phyloP scores from a whole-genome alignment of 1,140 invertebrate species.

The Cyrtorhinus lividipennis region DNA sequence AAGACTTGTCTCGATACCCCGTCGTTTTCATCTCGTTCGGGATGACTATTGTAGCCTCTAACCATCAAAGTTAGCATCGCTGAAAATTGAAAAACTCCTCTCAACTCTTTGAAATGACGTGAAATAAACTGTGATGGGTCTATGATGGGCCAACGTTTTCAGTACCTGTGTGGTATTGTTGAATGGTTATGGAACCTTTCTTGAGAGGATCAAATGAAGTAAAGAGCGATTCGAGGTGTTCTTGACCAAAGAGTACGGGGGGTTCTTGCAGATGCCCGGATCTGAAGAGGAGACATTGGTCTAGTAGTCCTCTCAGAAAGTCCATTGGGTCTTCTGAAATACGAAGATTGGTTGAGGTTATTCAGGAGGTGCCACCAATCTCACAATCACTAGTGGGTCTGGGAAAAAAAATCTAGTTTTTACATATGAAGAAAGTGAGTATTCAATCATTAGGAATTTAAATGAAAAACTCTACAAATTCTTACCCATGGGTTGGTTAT shows the following conservation, averaged over 20 bases:
- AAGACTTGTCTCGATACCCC: background rate
- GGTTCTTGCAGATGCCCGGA: slow-evolving; percentile 30
- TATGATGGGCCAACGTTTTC: background rate
- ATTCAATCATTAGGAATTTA: too few relatives aligned
- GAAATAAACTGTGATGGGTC: too few relatives aligned
- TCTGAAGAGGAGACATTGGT: slow-evolving; percentile 35
- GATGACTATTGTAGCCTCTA: background rate
- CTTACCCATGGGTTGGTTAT: too few relatives aligned
- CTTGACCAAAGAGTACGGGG: slow-evolving; percentile 32
- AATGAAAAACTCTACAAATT: too few relatives aligned
- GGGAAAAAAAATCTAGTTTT: too few relatives aligned
- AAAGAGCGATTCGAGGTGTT: slow-evolving; percentile 31
- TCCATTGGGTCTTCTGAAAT: slow-evolving; percentile 32
- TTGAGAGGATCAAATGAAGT: slow-evolving; percentile 27
- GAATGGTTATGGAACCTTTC: slow-evolving; percentile 26
- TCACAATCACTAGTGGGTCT: too few relatives aligned
- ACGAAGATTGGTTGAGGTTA: too few relatives aligned
- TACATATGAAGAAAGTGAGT: too few relatives aligned
- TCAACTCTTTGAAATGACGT: too few relatives aligned
- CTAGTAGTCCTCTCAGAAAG: slow-evolving; percentile 33
- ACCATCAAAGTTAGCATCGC: background rate
- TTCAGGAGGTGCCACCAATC: too few relatives aligned
- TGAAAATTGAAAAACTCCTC: too few relatives aligned
- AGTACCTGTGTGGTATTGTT: slow-evolving; percentile 28
- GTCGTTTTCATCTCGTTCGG: background rate